These are phyloP conservation scores for Rhadinocentrus ornatus DNA, from an alignment of 2,797 vertebrate species.

Conservation along the genomic window DNA sequence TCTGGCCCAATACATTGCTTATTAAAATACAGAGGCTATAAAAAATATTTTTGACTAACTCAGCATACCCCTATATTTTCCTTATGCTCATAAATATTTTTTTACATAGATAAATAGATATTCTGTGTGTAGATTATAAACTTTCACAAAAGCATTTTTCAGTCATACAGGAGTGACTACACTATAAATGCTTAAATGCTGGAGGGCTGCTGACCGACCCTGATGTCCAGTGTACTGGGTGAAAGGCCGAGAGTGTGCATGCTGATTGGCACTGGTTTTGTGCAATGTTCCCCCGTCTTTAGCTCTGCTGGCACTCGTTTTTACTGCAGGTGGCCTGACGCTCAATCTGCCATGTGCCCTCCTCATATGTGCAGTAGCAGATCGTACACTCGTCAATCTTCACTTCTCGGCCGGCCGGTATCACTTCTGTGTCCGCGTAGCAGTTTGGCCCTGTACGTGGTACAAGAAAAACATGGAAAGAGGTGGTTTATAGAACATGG, in stretches of 20 bases:
- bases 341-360: conserved; percentile 97
- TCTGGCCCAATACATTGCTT: conserved; percentile 75
- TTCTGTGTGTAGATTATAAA: conserved; percentile 85
- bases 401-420: conserved; percentile 97
- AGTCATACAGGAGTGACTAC: conserved; percentile 66
- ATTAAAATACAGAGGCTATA: conserved; percentile 86
- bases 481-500: conserved; percentile 5
- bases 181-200: conserved; percentile 69
- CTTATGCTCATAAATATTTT: conserved; percentile 77
- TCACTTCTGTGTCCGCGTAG: conserved; percentile 94
- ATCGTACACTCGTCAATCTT: conserved; percentile 97
- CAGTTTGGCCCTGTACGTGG: conserved; percentile 92
- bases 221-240: conserved; percentile 65
- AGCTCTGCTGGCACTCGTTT: conserved; percentile 95
- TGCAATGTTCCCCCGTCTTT: conserved; percentile 67
- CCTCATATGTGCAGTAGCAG: conserved; percentile 99
- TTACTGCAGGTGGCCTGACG: conserved; percentile 97
- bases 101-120: conserved; percentile 87
- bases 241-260: conserved; percentile 69
- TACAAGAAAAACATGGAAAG: conserved; percentile 23
- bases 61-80: conserved; percentile 73
- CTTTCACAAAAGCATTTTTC: conserved; percentile 81
- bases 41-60: conserved; percentile 83
- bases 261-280: conserved; percentile 46
- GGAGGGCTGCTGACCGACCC: conserved; percentile 58